Evolutionary conservation across 2,113 vertebrate species (phyloP).

Genomic region (Taurulus bubalis): DNA sequence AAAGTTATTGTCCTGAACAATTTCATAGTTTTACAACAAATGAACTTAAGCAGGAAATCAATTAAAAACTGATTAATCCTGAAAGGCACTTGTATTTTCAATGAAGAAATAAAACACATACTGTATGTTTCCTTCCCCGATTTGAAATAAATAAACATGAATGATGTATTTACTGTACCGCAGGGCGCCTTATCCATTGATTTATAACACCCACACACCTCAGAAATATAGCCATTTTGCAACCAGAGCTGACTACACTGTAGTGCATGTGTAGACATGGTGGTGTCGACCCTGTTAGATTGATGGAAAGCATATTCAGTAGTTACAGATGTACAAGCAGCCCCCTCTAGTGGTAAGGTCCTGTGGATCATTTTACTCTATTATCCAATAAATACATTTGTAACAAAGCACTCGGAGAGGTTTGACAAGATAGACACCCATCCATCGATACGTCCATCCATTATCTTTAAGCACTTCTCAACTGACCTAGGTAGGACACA

Average conservation of each 20-base stretch:
- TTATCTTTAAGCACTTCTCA: too few relatives aligned
- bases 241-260: not conserved
- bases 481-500: too few relatives aligned
- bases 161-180: conserved; percentile 1
- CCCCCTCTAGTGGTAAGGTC: conserved; percentile 61
- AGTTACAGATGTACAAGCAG: conserved; percentile 16
- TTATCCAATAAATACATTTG: too few relatives aligned
- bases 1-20: not conserved
- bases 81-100: not conserved
- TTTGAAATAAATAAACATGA: not conserved
- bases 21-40: not conserved
- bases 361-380: conserved; percentile 2
- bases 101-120: not conserved
- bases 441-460: too few relatives aligned
- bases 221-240: not conserved
- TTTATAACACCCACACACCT: not conserved
- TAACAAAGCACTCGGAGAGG: too few relatives aligned
- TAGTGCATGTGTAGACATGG: not conserved
- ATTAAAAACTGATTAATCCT: not conserved
- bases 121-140: not conserved
- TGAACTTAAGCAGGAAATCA: not conserved
- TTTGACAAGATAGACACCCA: too few relatives aligned
- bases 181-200: not conserved
- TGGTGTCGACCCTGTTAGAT: not conserved
- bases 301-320: not conserved